Evolutionary conservation across 2,888 invertebrate genomes (phyloP).

Genomic region (Amblyteles armatorius): DNA sequence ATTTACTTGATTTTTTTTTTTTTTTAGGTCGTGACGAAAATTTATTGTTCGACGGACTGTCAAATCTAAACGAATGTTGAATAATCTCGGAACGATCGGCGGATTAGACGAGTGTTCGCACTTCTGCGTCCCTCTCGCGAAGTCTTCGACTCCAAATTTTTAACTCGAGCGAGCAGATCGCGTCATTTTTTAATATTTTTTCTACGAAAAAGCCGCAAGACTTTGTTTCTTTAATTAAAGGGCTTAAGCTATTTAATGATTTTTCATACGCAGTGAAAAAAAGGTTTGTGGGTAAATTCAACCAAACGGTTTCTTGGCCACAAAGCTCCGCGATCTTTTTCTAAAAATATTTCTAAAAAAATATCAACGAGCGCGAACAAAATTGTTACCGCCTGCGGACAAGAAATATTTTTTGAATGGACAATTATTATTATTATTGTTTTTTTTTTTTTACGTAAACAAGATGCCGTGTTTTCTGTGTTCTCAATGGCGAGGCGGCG

Average conservation of each 20-base stretch:
- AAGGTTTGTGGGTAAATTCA: neutral
- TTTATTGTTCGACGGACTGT: neutral
- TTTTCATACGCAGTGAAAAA: neutral
- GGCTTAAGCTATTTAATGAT: neutral
- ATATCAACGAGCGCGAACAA: neutral
- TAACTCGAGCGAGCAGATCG: neutral
- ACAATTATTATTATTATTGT: neutral
- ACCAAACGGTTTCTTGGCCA: neutral
- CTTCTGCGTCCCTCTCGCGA: too few relatives aligned
- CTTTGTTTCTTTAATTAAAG: neutral
- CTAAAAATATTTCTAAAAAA: too few relatives aligned
- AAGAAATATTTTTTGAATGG: neutral
- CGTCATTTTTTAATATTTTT: neutral
- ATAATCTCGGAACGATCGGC: too few relatives aligned
- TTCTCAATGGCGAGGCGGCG: slow-evolving; percentile 29
- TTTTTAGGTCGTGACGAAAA: neutral
- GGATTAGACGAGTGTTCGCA: too few relatives aligned
- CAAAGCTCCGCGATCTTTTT: neutral
- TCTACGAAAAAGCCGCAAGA: neutral
- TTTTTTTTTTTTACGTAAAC: neutral
- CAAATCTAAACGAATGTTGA: neutral
- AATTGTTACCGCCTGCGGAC: neutral
- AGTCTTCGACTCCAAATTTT: neutral
- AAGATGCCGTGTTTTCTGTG: slow-evolving; percentile 10
- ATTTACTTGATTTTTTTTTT: neutral